phyloP scores from a whole-genome alignment of 2,888 invertebrate species.

The Ochlodes sylvanus region DNA sequence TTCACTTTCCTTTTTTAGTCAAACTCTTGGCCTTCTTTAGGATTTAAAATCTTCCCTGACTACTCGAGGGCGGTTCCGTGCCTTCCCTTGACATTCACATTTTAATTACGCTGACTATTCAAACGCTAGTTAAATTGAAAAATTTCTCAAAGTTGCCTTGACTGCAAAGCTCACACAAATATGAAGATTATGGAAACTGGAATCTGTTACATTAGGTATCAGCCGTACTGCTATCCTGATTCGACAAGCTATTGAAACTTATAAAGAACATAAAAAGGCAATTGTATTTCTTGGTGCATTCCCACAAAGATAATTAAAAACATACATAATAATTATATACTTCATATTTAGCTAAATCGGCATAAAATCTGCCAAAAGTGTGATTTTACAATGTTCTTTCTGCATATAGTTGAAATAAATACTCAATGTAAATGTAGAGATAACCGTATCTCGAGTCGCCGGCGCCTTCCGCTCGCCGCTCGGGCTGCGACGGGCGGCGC shows the following conservation, averaged over 20 bases:
- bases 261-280: too few relatives aligned
- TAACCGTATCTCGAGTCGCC: too few relatives aligned
- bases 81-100: slow-evolving; percentile 2
- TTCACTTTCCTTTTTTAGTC: background rate
- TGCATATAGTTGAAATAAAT: too few relatives aligned
- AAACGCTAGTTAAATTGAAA: slow-evolving; percentile 18
- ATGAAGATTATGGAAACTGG: slow-evolving; percentile 29
- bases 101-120: slow-evolving; percentile 13
- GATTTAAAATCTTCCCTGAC: slow-evolving; percentile 4
- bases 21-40: slow-evolving; percentile 6
- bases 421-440: too few relatives aligned
- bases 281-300: too few relatives aligned
- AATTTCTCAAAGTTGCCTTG: slow-evolving; percentile 22
- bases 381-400: too few relatives aligned
- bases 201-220: slow-evolving; percentile 28
- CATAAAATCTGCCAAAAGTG: too few relatives aligned
- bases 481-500: background rate
- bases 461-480: background rate
- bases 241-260: background rate
- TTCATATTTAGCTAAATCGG: too few relatives aligned
- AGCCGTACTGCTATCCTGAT: slow-evolving; percentile 23
- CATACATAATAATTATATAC: too few relatives aligned
- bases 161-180: slow-evolving; percentile 19
- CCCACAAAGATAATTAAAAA: too few relatives aligned
- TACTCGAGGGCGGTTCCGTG: background rate